These are phyloP conservation scores for Agrypnus murinus DNA, from an alignment of 2,888 invertebrate genomes.

Conservation along the genomic window DNA sequence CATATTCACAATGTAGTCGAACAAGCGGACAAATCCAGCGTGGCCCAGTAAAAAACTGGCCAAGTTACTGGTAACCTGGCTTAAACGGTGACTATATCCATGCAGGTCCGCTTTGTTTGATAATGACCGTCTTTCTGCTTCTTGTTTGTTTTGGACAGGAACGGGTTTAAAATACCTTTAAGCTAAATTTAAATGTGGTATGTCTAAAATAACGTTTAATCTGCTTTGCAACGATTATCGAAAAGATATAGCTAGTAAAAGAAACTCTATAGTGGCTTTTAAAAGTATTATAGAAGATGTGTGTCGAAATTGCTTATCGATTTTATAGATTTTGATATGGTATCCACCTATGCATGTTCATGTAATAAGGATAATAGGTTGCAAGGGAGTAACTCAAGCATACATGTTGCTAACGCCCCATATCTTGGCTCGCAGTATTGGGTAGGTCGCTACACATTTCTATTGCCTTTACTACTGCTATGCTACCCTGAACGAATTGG, in stretches of 20 bases:
- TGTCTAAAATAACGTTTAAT: constrained; percentile 30
- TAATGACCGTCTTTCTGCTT: constrained; percentile 40
- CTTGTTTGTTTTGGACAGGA: constrained; percentile 39
- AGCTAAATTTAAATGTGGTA: constrained; percentile 30
- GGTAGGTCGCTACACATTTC: neutral
- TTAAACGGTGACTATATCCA: constrained; percentile 36
- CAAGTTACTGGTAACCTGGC: constrained; percentile 25
- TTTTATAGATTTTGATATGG: constrained; percentile 17
- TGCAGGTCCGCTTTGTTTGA: constrained; percentile 45
- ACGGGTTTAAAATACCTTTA: constrained; percentile 38
- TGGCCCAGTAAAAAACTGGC: constrained; percentile 40
- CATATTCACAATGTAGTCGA: constrained; percentile 25
- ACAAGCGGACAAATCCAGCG: constrained; percentile 31
- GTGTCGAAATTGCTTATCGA: constrained; percentile 10
- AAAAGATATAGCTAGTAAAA: too few species aligned
- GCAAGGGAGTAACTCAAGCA: neutral
- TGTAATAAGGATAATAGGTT: neutral
- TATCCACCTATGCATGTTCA: neutral
- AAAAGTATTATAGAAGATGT: neutral
- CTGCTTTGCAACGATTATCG: constrained; percentile 23
- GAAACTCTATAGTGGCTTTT: neutral
- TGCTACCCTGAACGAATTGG: constrained; percentile 12
- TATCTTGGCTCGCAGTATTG: constrained; percentile 4
- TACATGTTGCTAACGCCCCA: constrained; percentile 1
- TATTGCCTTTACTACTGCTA: constrained; percentile 8